Conservation (phyloP, 2,888 invertebrate genomes). For the Eristalis intricaria region DNA sequence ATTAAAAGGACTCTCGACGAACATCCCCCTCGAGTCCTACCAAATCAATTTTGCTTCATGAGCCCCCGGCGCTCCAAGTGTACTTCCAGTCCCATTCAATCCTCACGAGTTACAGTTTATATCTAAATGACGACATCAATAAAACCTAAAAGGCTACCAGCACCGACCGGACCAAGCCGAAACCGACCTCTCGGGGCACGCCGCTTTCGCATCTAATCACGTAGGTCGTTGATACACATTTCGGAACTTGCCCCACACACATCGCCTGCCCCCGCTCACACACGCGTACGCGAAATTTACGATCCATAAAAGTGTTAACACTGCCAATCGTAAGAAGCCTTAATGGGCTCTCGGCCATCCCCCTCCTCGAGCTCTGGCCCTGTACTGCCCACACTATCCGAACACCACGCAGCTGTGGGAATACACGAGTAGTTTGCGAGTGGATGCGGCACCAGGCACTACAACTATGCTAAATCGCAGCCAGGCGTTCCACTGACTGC, state of each 20-base stretch:
- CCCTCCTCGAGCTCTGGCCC: not conserved
- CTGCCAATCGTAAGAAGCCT: slow-evolving; percentile 59
- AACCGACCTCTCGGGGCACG: slow-evolving; percentile 1
- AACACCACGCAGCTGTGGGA: not conserved
- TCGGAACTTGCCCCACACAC: slow-evolving; percentile 11
- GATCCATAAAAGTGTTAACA: slow-evolving; percentile 69
- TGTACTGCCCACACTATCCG: not conserved
- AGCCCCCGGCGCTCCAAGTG: not conserved
- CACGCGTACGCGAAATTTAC: slow-evolving; percentile 49
- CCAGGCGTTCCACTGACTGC: slow-evolving; percentile 20
- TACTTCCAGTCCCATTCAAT: slow-evolving; percentile 4
- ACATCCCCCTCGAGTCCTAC: not conserved
- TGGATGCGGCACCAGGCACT: not conserved
- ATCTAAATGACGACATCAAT: slow-evolving; percentile 42
- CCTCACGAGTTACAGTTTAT: slow-evolving; percentile 34
- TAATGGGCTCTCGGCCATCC: slow-evolving; percentile 62
- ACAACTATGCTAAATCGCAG: slow-evolving; percentile 27
- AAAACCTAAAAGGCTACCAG: slow-evolving; percentile 58
- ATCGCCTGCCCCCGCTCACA: not conserved
- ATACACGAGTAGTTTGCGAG: not conserved
- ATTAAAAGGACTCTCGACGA: not conserved
- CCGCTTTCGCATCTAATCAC: slow-evolving; percentile 51
- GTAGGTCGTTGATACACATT: slow-evolving; percentile 58
- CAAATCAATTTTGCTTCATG: not conserved
- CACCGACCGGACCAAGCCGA: slow-evolving; percentile 1